A percentile compares a stretch with the other conserved stretches of the same genome.
Evolutionary conservation across 92 coral and sea anemone species (phyloP).

Genomic region (Phenganax subtilis): DNA sequence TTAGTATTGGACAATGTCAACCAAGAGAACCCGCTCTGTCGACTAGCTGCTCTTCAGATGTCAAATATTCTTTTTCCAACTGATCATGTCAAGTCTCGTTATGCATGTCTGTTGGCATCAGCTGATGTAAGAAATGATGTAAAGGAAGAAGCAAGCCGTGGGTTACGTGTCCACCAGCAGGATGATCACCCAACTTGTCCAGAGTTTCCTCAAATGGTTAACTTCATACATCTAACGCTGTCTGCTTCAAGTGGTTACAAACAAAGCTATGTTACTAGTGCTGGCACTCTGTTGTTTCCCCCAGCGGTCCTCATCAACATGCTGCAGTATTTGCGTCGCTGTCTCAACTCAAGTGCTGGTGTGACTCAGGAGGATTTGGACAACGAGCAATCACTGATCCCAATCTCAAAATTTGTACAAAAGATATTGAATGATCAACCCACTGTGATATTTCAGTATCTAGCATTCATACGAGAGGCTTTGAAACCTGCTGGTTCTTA

Average conservation of each 20-base stretch:
- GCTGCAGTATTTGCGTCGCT: conserved; percentile 61
- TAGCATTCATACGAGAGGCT: conserved; percentile 68
- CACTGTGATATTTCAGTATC: conserved; percentile 64
- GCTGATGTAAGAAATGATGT: conserved; percentile 94
- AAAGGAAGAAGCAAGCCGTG: conserved; percentile 84
- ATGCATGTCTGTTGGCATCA: conserved; percentile 83
- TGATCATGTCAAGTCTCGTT: conserved; percentile 79
- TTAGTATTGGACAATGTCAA: conserved; percentile 76
- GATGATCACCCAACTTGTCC: conserved; percentile 51
- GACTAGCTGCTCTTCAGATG: conserved; percentile 96
- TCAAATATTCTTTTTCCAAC: conserved; percentile 85
- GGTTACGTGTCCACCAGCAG: conserved; percentile 54
- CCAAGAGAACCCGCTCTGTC: conserved; percentile 78
- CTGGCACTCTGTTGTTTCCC: conserved; percentile 19
- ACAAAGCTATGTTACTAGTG: conserved; percentile 32
- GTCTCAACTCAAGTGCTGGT: conserved; percentile 78
- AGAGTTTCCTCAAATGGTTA: conserved; percentile 68
- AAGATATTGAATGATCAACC: conserved; percentile 38
- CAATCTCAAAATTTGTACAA: conserved; percentile 59
- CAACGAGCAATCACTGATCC: conserved; percentile 62
- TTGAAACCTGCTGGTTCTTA: conserved; percentile 75
- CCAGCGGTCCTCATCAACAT: conserved; percentile 51
- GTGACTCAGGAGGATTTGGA: conserved; percentile 74
- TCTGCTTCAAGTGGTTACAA: conserved; percentile 15
- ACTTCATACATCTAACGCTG: conserved; percentile 57